Evolutionary conservation across 1,140 invertebrate species (phyloP), one percentile per base, ranked within the genome.

Genomic region (Drosophila malerkotliana): DNA sequence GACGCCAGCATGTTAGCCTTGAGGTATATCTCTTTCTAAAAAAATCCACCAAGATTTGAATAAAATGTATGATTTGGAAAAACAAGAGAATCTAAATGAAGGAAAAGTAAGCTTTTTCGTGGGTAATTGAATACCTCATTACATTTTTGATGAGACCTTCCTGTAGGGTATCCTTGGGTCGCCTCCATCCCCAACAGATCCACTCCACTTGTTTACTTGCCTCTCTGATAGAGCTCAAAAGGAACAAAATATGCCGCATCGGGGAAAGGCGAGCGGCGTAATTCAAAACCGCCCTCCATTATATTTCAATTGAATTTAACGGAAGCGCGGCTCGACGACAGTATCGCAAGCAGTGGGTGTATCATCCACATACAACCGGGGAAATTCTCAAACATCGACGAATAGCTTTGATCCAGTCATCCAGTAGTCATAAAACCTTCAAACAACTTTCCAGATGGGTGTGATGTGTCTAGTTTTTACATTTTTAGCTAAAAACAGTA

Each of bases 301-400:
- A 87, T 87, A 88, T 87, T 76, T 82, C 83, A 87, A 88, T 87
- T 82, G 73, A 79, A 69, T 76, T 72, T 57, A 79, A 82, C 82
- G 82, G 82, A 87, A 87, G 82, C 75, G 58, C 60, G 61, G 44
- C 68, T 66, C 52, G 77, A 44, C 71, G 45, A 82, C 45, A 10
- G 12, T 37, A 32, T 45, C 37, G 48, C 47, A 52, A 28, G 28
- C 37, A 45, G 21, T 51, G 30, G 21, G 12, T 18, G 39, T 44
- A 51, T 66, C 52, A 58, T 41, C 18, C 41, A 45, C 54, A 41
- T 21, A 37, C 12, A 39, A 21, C 2, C 18, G 10, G 14, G 14
- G 41, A 44, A 18, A 14, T 18, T 44, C 41, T 44, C 15, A 44
- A 44, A 6, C 6, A 44, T 15, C 9, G 12, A 12, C 34, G 1